Base-by-base conservation (phyloP, 2,797 vertebrate species). In the Catamblyrhynchus diadema region DNA sequence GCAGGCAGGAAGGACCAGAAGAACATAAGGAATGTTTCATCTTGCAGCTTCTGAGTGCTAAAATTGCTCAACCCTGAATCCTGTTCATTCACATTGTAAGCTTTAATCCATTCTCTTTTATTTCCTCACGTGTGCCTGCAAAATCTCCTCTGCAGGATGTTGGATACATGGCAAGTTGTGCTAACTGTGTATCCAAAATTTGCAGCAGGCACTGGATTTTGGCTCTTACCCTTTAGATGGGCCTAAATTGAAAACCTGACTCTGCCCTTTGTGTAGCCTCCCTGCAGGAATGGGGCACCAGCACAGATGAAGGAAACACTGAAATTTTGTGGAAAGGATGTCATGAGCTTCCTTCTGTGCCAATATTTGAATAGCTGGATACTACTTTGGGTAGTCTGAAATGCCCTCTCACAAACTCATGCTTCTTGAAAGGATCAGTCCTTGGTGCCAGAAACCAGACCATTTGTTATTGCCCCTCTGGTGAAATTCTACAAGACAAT, bases 401-500 rank as follows among this genome's bases (percentile, higher is more conserved):
- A 86, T 80, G 60, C 62, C 35, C 33, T 74, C 73, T 94, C 85
- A 81, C 88, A 94, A 93, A 78, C 39, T 71, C 32, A 25, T 53
- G 50, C 47, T 86, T 88, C 78, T 94, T 75, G 73, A 91, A 94
- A 62, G 44, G 65, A 20, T 88, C 88, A 86, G 71, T 61, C 39
- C 39, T 39, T 39, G 39, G 14, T 15, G 39, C 39, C 11, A 17
- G 94, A 96, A 88, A 62, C 61, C 81, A 93, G 62, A 42, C 50
- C 78, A 27, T 90, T 93, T 95, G 62, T 93, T 96, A 83, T 90
- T 86, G 62, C 66, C 62, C 82, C 88, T 81, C 74, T 71, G 67
- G 69, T 80, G 25, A 33, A 79, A 93, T 88, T 94, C 73, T 93
- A 41, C 71, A 48, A 44, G 42, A 22, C 72, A 82, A 15, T 60